Evolutionary conservation across 1,140 invertebrate species (phyloP).

Genomic region (Maconellicoccus hirsutus): DNA sequence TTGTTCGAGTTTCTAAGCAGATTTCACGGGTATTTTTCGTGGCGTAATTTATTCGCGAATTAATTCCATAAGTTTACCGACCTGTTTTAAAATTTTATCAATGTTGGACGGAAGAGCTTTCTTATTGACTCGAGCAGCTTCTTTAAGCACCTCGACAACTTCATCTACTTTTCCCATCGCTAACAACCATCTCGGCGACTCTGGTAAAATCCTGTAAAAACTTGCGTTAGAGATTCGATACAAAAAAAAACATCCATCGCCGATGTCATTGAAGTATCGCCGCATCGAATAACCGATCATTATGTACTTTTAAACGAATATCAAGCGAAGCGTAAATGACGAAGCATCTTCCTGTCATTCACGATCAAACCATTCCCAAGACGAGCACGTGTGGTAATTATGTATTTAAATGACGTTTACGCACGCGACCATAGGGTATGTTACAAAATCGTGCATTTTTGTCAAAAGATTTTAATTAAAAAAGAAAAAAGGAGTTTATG

Average conservation of each 20-base stretch:
- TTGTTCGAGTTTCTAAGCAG: too few species aligned
- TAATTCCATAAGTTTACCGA: slow-evolving; percentile 20
- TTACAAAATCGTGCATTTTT: background rate
- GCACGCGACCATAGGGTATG: background rate
- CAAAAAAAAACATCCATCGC: background rate
- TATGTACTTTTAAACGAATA: background rate
- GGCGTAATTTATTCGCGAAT: too few species aligned
- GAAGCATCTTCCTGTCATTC: background rate
- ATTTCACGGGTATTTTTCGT: too few species aligned
- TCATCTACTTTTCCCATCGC: slow-evolving; percentile 56
- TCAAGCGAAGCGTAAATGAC: background rate
- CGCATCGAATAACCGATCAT: background rate
- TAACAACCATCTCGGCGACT: slow-evolving; percentile 73
- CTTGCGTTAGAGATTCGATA: background rate
- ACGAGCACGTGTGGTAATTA: background rate
- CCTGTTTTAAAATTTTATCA: slow-evolving; percentile 45
- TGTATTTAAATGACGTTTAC: background rate
- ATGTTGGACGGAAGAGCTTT: slow-evolving; percentile 45
- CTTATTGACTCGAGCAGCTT: slow-evolving; percentile 51
- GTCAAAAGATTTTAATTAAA: too few species aligned
- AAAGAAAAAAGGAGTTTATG: background rate
- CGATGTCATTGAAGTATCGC: background rate
- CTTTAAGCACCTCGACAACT: slow-evolving; percentile 52
- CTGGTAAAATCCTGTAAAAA: slow-evolving; percentile 50
- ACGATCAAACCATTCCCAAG: background rate